Percentiles rank a stretch among this genome's conserved stretches.
These are phyloP conservation scores for Pseudoips prasinana DNA, from an alignment of 2,888 invertebrate species.

Conservation along the genomic window DNA sequence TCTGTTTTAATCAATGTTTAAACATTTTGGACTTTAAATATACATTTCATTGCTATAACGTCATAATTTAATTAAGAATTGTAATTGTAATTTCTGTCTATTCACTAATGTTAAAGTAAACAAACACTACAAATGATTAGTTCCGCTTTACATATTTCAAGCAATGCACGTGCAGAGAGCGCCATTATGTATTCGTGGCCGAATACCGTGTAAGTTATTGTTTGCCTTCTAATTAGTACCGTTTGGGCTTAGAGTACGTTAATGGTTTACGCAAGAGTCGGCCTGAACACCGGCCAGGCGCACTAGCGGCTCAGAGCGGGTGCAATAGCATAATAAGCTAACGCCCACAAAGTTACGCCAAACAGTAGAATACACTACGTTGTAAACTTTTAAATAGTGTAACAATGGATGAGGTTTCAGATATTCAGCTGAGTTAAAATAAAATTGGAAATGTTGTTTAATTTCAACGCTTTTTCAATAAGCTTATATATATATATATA, in stretches of 20 bases:
- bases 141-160: conserved; percentile 11
- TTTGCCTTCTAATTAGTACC: conserved; percentile 26
- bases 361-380: neutral
- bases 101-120: no score
- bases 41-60: no score
- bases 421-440: no score
- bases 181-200: conserved; percentile 10
- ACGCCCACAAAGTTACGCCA: conserved; percentile 19
- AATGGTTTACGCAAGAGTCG: conserved; percentile 20
- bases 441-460: no score
- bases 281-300: neutral
- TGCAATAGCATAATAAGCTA: conserved; percentile 5
- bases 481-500: no score
- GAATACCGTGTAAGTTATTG: conserved; percentile 15
- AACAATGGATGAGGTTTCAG: no score
- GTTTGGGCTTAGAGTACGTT: conserved; percentile 17
- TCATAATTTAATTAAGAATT: no score
- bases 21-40: no score
- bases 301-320: neutral
- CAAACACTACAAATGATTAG: conserved; percentile 3
- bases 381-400: no score
- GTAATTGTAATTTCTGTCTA: no score
- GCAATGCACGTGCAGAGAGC: neutral
- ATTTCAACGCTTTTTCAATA: no score
- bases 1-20: no score